A percentile compares a stretch with the other conserved stretches of the same genome.
Conservation (phyloP, 2,888 invertebrate species). For the Cecidostiba fungosa region DNA sequence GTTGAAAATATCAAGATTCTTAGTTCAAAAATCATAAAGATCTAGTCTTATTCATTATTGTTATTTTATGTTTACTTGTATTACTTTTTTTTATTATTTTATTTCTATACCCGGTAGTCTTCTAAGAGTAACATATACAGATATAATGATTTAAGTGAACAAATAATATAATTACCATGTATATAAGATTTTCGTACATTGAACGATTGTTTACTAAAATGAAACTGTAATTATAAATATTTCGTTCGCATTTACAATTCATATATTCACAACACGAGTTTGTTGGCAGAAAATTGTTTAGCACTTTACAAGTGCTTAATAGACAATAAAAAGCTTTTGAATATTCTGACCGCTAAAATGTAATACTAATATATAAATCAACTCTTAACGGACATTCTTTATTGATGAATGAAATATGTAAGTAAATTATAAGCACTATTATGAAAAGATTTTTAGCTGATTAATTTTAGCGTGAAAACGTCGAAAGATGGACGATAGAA, state of each 20-base stretch:
- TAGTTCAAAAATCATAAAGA: constrained; percentile 22
- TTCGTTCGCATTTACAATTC: neutral
- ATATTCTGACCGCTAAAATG: constrained; percentile 2
- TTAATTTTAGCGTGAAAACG: constrained; percentile 42
- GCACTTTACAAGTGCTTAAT: constrained; percentile 20
- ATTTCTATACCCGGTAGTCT: neutral
- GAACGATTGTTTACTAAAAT: neutral
- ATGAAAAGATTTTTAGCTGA: neutral
- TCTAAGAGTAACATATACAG: neutral
- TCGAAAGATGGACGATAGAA: neutral
- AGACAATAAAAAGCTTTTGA: constrained; percentile 33
- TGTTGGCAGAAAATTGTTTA: neutral
- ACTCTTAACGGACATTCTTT: constrained; percentile 8
- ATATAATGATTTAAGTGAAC: neutral
- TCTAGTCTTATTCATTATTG: constrained; percentile 41
- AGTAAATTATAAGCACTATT: neutral
- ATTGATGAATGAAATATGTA: neutral
- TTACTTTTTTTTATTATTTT: constrained; percentile 21
- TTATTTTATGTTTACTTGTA: constrained; percentile 1
- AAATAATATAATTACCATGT: constrained; percentile 13
- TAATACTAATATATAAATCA: neutral
- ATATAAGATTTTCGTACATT: neutral
- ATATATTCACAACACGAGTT: constrained; percentile 1
- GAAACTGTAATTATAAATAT: neutral
- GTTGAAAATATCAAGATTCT: neutral